Conservation (phyloP, 2,113 vertebrate species). For the Pachycephala philippinensis region DNA sequence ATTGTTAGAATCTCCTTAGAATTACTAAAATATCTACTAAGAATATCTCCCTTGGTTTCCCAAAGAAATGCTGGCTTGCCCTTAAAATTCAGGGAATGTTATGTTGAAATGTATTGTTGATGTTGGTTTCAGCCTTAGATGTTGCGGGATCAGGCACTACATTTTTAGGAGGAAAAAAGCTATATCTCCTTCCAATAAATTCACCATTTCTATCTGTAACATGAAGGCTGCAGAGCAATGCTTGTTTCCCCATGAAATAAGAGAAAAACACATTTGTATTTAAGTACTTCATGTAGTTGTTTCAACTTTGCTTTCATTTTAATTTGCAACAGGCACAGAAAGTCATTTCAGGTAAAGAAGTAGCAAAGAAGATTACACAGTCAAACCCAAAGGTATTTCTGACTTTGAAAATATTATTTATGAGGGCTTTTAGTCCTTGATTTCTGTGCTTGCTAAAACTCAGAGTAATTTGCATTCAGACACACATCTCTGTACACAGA, state of each 20-base stretch:
- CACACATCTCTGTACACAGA: not conserved
- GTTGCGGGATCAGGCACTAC: not conserved
- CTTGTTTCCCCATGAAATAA: not conserved
- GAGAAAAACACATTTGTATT: not conserved
- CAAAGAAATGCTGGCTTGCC: not conserved
- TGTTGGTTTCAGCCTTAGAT: not conserved
- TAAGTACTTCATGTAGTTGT: not conserved
- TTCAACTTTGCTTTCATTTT: slow-evolving; percentile 44
- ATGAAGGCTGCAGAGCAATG: not conserved
- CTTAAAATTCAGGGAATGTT: not conserved
- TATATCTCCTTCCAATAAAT: not conserved
- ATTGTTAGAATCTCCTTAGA: not conserved
- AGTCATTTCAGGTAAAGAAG: slow-evolving; percentile 15
- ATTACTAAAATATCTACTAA: not conserved
- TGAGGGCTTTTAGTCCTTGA: not conserved
- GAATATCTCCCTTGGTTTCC: not conserved
- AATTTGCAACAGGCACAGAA: slow-evolving; percentile 45
- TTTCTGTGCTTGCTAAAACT: slow-evolving; percentile 11
- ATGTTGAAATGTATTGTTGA: not conserved
- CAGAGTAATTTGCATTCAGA: not conserved
- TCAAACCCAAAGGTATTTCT: slow-evolving; percentile 37
- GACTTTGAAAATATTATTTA: not conserved
- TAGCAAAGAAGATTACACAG: not conserved
- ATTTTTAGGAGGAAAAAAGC: not conserved
- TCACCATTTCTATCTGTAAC: not conserved